A percentile compares a stretch with the other conserved stretches of the same genome.
phyloP scores from a whole-genome alignment of 2,797 vertebrate species.

The Sphenodon punctatus region DNA sequence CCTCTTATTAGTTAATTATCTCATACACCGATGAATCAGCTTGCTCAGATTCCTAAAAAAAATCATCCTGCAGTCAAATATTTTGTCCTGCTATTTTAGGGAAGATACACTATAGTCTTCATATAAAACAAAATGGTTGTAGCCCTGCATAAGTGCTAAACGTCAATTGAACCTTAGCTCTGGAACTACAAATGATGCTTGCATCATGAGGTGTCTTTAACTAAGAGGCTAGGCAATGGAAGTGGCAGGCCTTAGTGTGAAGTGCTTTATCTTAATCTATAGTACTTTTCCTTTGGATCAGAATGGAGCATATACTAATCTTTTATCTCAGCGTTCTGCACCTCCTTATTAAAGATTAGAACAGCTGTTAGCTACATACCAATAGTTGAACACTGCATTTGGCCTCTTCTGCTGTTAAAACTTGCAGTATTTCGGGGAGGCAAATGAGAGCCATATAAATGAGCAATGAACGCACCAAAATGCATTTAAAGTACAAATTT shows the following conservation, averaged over 20 bases:
- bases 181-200: not conserved
- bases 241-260: not conserved
- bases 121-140: not conserved
- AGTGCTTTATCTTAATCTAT: not conserved
- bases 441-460: no score
- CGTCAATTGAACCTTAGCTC: not conserved
- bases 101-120: not conserved
- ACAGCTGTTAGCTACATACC: not conserved
- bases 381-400: slow-evolving; percentile 3
- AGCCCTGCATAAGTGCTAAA: not conserved
- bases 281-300: slow-evolving; percentile 29
- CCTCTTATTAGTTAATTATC: no score
- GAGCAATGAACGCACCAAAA: no score
- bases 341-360: slow-evolving; percentile 22
- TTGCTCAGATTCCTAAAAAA: no score
- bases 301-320: not conserved
- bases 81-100: not conserved
- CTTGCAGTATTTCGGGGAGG: no score
- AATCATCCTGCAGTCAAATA: no score
- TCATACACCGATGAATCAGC: no score
- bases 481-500: not conserved
- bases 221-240: not conserved
- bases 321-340: slow-evolving; percentile 1
- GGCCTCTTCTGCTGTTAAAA: not conserved
- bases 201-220: not conserved